Percentiles rank a stretch among this genome's conserved stretches.
Conservation (phyloP, 2,888 invertebrate genomes). For the Ceramica pisi region DNA sequence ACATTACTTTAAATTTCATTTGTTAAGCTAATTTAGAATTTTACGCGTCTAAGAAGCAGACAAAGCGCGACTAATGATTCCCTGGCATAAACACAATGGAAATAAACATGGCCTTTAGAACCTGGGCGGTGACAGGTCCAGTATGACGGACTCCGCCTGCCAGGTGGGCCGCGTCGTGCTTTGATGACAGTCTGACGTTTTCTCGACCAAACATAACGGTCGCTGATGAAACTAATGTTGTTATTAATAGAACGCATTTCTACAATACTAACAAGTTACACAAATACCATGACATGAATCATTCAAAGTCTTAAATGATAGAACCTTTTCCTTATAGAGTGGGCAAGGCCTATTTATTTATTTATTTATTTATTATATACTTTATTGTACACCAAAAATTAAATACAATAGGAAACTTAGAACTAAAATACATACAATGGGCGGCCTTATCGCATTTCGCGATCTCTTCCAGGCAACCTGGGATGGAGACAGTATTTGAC, state of each 20-base stretch:
- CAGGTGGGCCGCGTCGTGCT: conserved; percentile 28
- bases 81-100: conserved; percentile 51
- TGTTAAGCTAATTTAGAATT: conserved; percentile 52
- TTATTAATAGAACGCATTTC: conserved; percentile 50
- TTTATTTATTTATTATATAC: no score
- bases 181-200: conserved; percentile 68
- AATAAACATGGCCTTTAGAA: conserved; percentile 53
- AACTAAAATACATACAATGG: no score
- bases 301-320: conserved; percentile 16
- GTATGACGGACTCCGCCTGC: conserved; percentile 29
- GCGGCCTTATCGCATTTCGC: no score
- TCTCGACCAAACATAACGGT: conserved; percentile 57
- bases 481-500: no score
- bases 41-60: conserved; percentile 37
- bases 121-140: conserved; percentile 36
- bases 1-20: conserved; percentile 48
- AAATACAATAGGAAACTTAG: no score
- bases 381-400: no score
- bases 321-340: conserved; percentile 32
- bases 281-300: conserved; percentile 22
- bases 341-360: conserved; percentile 14
- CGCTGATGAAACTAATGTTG: conserved; percentile 48
- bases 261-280: conserved; percentile 22
- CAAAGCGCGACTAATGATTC: conserved; percentile 48
- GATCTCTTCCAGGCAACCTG: no score